phyloP scores from a whole-genome alignment of 2,113 vertebrate species.

The Hiodon alosoides region DNA sequence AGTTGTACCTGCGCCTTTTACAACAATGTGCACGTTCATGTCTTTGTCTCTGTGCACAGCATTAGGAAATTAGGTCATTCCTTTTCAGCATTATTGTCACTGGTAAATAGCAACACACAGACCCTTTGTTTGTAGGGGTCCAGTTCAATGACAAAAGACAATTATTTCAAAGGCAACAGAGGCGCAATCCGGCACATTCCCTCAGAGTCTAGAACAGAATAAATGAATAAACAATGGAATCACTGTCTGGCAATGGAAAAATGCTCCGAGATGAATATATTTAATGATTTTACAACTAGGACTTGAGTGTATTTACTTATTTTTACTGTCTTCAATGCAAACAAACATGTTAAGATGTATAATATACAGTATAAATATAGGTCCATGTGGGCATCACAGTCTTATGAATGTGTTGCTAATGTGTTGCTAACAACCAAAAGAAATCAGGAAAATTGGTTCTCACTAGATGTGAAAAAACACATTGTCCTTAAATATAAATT shows the following conservation, averaged over 20 bases:
- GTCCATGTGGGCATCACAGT: not conserved
- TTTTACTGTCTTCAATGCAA: not conserved
- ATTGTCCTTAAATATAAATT: not conserved
- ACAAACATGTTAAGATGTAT: not conserved
- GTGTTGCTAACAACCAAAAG: not conserved
- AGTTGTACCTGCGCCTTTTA: not conserved
- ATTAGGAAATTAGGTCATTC: slow-evolving; percentile 17
- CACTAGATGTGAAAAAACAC: not conserved
- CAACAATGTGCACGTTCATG: not conserved
- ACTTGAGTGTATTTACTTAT: not conserved
- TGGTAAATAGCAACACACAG: not conserved
- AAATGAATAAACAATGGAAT: not conserved
- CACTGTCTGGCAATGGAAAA: slow-evolving; percentile 15
- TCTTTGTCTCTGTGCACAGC: not conserved
- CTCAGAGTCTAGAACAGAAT: not conserved
- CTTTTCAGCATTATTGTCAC: not conserved
- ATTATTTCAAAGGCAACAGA: slow-evolving; percentile 12
- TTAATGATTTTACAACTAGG: not conserved
- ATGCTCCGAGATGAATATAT: slow-evolving; percentile 12
- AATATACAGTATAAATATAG: not conserved
- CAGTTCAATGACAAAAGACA: slow-evolving; percentile 7
- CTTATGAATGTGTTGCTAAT: too few species aligned
- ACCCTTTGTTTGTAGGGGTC: not conserved
- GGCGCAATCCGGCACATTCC: not conserved
- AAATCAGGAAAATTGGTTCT: not conserved